A percentile compares a stretch with the other conserved stretches of the same genome.
Conservation (phyloP, 2,888 invertebrate species). For the Chorisops tibialis region DNA sequence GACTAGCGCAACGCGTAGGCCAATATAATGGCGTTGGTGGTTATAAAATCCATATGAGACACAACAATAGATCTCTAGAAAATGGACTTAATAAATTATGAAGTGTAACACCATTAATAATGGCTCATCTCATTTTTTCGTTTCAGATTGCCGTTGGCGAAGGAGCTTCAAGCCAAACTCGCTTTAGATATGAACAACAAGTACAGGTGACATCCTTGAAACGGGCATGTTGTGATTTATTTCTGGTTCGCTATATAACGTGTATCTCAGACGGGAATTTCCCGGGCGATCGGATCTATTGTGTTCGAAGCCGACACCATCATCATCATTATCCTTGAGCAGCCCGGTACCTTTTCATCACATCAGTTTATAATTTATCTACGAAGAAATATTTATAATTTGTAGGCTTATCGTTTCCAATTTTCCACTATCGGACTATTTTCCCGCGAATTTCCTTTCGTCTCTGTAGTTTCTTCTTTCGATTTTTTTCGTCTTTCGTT, state of each 20-base stretch:
- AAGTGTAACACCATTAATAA: too few species aligned
- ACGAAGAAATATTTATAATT: background rate
- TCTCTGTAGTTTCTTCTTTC: conserved; percentile 10
- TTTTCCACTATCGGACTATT: background rate
- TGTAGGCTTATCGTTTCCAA: too few species aligned
- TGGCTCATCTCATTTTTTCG: background rate
- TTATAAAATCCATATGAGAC: too few species aligned
- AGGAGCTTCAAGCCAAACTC: background rate
- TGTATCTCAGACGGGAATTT: background rate
- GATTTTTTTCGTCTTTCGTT: background rate
- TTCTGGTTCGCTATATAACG: background rate
- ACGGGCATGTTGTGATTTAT: conserved; percentile 15
- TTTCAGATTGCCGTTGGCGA: conserved; percentile 1
- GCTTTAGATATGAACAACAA: conserved; percentile 25
- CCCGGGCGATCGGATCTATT: too few species aligned
- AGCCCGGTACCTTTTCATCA: background rate
- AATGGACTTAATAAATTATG: too few species aligned
- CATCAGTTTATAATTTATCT: background rate
- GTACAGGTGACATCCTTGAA: conserved; percentile 29
- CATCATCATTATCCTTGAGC: too few species aligned
- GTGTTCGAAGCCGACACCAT: background rate
- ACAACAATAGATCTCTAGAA: too few species aligned
- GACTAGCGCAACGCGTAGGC: too few species aligned
- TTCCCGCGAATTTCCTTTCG: background rate
- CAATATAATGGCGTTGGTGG: too few species aligned